phyloP scores from a whole-genome alignment of 2,113 vertebrate species.

The Scortum barcoo region DNA sequence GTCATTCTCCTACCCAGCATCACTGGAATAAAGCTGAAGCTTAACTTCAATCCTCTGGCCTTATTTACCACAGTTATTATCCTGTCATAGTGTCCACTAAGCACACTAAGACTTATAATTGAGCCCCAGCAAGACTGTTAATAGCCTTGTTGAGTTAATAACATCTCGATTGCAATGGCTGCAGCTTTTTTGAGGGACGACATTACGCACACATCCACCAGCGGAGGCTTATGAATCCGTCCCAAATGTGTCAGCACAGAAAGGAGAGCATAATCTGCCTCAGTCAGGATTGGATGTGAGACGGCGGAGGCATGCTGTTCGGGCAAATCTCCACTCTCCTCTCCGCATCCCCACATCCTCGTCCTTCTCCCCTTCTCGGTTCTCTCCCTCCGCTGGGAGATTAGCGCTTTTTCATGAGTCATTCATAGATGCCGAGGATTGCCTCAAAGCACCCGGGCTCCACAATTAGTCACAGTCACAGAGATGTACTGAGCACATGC shows the following conservation, averaged over 20 bases:
- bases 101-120: conserved; percentile 69
- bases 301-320: conserved; percentile 46
- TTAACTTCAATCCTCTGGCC: conserved; percentile 57
- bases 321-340: conserved; percentile 66
- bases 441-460: conserved; percentile 57
- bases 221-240: conserved; percentile 61
- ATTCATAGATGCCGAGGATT: conserved; percentile 65
- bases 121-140: conserved; percentile 60
- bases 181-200: conserved; percentile 55
- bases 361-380: conserved; percentile 44
- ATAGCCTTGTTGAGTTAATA: conserved; percentile 68
- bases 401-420: conserved; percentile 77
- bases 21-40: conserved; percentile 57
- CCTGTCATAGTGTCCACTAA: conserved; percentile 68
- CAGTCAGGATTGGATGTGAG: conserved; percentile 72
- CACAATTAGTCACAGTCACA: conserved; percentile 60
- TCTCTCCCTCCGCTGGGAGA: conserved; percentile 55
- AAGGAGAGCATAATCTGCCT: conserved; percentile 70
- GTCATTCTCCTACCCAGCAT: conserved; percentile 33
- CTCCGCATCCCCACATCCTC: conserved; percentile 35
- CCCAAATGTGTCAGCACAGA: conserved; percentile 75
- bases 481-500: conserved; percentile 51
- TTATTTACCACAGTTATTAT: conserved; percentile 66
- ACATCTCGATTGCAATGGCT: conserved; percentile 49
- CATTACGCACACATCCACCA: conserved; percentile 45